Percentiles rank a stretch among this genome's conserved stretches.
These are phyloP conservation scores for Tadarida brasiliensis DNA, from an alignment of 2,797 vertebrate genomes.

Conservation along the genomic window DNA sequence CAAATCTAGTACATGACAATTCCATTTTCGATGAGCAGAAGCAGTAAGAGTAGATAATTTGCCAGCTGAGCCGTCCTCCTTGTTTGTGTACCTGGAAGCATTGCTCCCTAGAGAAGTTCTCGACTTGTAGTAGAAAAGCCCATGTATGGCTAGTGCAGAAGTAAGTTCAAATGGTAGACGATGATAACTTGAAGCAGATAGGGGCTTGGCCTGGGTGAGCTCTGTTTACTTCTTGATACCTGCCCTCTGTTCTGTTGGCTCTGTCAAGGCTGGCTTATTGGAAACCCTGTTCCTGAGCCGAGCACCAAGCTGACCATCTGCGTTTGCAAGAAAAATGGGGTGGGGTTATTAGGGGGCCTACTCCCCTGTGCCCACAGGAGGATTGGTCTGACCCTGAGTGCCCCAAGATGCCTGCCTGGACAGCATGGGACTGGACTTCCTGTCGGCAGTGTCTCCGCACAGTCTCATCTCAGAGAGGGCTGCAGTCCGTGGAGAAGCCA, in stretches of 20 bases:
- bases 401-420: neutral
- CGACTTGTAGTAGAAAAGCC: constrained; percentile 61
- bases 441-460: rapidly evolving
- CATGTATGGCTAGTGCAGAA: constrained; percentile 61
- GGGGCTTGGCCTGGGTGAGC: neutral
- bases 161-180: constrained; percentile 50
- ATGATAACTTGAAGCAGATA: constrained; percentile 59
- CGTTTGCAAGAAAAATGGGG: neutral
- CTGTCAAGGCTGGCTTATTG: neutral
- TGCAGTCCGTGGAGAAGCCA: neutral
- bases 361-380: neutral
- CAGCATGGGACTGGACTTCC: neutral
- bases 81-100: constrained; percentile 67
- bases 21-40: constrained; percentile 34
- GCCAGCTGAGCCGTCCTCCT: constrained; percentile 54
- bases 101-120: constrained; percentile 55
- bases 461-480: neutral
- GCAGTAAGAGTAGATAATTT: constrained; percentile 67
- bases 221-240: neutral
- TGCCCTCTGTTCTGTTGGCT: neutral
- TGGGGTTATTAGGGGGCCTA: neutral
- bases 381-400: neutral
- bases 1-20: neutral
- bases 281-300: neutral
- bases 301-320: neutral